Conservation (phyloP, 2,888 invertebrate genomes). For the Pollenia labialis region DNA sequence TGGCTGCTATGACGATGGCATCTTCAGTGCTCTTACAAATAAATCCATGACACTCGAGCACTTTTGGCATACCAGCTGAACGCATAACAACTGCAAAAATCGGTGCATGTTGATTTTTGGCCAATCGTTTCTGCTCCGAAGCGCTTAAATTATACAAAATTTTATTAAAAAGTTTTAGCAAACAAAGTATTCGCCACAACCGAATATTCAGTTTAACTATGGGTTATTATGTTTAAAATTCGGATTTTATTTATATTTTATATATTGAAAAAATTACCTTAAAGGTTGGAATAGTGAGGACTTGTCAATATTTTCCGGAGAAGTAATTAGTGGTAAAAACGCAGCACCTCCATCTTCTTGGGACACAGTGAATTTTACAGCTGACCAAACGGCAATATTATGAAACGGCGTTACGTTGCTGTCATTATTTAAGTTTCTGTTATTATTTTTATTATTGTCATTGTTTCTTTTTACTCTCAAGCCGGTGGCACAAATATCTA, state of each 20-base stretch:
- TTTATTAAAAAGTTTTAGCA: background rate
- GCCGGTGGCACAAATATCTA: conserved; percentile 85
- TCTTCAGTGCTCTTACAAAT: conserved; percentile 95
- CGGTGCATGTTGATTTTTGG: conserved; percentile 89
- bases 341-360: conserved; percentile 87
- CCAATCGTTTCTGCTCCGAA: conserved; percentile 82
- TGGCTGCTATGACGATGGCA: conserved; percentile 95
- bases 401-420: conserved; percentile 91
- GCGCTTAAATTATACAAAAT: conserved; percentile 77
- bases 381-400: conserved; percentile 97
- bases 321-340: conserved; percentile 93
- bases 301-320: conserved; percentile 91
- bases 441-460: conserved; percentile 82
- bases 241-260: too few species aligned
- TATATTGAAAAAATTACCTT: conserved; percentile 76
- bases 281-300: conserved; percentile 87
- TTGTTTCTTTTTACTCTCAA: conserved; percentile 87
- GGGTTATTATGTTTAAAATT: too few species aligned
- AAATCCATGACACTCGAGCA: conserved; percentile 95
- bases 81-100: conserved; percentile 96
- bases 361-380: conserved; percentile 92
- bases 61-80: conserved; percentile 89
- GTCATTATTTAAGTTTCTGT: conserved; percentile 68
- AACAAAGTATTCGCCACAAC: too few species aligned
- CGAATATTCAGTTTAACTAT: too few species aligned